Evolutionary conservation across 2,888 invertebrate species (phyloP), one percentile per base, ranked within the genome.

Genomic region (Lasioglossum figueresi): DNA sequence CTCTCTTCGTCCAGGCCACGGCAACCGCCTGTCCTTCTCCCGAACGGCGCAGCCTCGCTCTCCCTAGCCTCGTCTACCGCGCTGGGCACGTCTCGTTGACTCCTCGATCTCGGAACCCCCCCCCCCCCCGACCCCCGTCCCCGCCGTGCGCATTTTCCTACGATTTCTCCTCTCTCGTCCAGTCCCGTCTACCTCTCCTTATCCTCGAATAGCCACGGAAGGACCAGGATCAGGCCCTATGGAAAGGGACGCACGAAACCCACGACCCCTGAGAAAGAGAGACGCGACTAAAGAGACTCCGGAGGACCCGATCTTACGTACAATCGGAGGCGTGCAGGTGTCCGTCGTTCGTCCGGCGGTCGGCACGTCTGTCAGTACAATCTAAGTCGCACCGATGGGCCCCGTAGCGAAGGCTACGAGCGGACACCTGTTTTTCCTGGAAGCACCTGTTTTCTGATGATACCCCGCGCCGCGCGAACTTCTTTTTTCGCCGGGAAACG

Each of bases 291-390:
- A 52, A 76, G 84, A 71, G 84, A 78, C 82, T 68, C 79, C 74
- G 78, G 78, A 84, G 86, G 48, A 75, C 76, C 76, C 85, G 92
- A 93, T 93, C 92, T 93, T 91, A 89, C 90, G 91, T 91, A 91
- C 91, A 93, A 93, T 93, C 93, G 91, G 91, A 92, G 93, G 92
- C 91, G 91, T 92, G 94, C 94, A 93, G 94, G 93, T 94, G 94
- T 94, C 93, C 93, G 90, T 88, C 91, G 88, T 91, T 88, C 89
- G 90, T 92, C 88, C 90, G 86, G 68, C 87, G 87, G 86, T 88
- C 85, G 87, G 88, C 87, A 85, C 89, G 90, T 90, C 89, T 89
- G 90, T 90, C 90, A 89, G 88, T 89, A 91, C 89, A 86, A 88
- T 88, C 88, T 89, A 89, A 91, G 88, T 88, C 88, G 78, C 82